These are phyloP conservation scores for Oxyura jamaicensis DNA, from an alignment of 2,113 vertebrate genomes.

Conservation along the genomic window DNA sequence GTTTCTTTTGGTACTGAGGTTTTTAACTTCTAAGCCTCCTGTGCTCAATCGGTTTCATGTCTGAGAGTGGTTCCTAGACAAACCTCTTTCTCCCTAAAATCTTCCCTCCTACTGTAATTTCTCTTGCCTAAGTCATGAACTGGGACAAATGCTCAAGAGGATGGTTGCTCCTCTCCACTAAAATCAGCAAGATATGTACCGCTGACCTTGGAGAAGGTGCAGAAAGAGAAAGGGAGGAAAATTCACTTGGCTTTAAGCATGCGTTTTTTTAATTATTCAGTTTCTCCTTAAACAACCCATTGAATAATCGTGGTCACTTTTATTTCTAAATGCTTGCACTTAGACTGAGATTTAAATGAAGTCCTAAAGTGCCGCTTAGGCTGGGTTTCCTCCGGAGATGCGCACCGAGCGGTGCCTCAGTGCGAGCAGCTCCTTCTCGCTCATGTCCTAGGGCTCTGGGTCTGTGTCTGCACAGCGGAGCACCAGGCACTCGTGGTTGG, in stretches of 20 bases:
- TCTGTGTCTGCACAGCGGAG: not conserved
- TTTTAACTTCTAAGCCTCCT: not conserved
- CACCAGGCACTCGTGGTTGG: not conserved
- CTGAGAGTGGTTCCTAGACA: not conserved
- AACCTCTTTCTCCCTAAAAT: not conserved
- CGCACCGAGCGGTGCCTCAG: rapidly evolving
- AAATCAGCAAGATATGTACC: not conserved
- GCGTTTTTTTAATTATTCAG: conserved; percentile 43
- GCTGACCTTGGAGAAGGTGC: not conserved
- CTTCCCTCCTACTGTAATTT: not conserved
- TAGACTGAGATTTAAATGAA: not conserved
- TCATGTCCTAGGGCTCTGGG: rapidly evolving
- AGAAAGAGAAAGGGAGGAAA: not conserved
- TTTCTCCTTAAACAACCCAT: not conserved
- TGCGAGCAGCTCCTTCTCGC: not conserved
- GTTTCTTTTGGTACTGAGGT: not conserved
- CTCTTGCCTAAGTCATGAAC: not conserved
- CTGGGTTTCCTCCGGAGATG: not conserved
- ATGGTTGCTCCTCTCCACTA: not conserved
- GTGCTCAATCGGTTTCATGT: not conserved
- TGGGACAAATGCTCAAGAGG: not conserved
- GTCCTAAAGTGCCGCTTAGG: not conserved
- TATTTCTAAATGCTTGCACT: conserved; percentile 13
- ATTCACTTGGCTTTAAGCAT: not conserved
- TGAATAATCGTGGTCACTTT: conserved; percentile 9